Conservation (phyloP, 2,797 vertebrate species). For the Sandelia bainsii region DNA sequence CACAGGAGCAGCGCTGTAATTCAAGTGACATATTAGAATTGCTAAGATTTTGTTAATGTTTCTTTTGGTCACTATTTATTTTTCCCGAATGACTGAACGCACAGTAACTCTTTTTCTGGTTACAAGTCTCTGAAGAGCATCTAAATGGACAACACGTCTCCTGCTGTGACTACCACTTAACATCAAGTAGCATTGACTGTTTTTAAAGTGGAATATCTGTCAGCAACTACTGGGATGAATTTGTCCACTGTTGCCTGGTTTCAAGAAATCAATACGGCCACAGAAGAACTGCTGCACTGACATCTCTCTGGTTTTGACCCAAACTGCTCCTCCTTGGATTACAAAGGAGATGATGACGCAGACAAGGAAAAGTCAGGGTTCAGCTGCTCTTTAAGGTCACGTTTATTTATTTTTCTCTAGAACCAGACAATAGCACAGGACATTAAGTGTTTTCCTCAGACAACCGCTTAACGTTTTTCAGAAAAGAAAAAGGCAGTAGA, state of each 20-base stretch:
- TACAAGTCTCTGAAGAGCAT: conserved; percentile 47
- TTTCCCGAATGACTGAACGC: background rate
- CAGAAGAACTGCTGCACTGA: conserved; percentile 34
- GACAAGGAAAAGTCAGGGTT: conserved; percentile 21
- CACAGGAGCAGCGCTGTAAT: conserved; percentile 5
- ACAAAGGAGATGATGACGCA: conserved; percentile 47
- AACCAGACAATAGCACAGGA: conserved; percentile 15
- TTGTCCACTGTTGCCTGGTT: conserved; percentile 70
- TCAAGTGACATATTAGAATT: conserved; percentile 12
- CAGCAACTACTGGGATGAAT: conserved; percentile 53
- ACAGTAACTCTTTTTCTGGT: conserved; percentile 8
- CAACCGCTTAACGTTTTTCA: background rate
- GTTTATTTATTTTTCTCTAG: conserved; percentile 9
- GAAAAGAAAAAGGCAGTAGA: background rate
- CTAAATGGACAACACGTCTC: conserved; percentile 54
- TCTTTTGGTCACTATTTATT: conserved; percentile 6
- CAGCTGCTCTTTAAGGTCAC: conserved; percentile 38
- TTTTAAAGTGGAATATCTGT: conserved; percentile 68
- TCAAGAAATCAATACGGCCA: conserved; percentile 74
- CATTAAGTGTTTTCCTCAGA: background rate
- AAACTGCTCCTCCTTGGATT: conserved; percentile 41
- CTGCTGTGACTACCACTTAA: conserved; percentile 58
- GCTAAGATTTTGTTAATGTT: conserved; percentile 6
- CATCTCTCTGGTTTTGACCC: conserved; percentile 36
- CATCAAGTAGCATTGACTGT: conserved; percentile 74